Conservation (phyloP, 1,140 invertebrate genomes). For the Bombus sibiricus region DNA sequence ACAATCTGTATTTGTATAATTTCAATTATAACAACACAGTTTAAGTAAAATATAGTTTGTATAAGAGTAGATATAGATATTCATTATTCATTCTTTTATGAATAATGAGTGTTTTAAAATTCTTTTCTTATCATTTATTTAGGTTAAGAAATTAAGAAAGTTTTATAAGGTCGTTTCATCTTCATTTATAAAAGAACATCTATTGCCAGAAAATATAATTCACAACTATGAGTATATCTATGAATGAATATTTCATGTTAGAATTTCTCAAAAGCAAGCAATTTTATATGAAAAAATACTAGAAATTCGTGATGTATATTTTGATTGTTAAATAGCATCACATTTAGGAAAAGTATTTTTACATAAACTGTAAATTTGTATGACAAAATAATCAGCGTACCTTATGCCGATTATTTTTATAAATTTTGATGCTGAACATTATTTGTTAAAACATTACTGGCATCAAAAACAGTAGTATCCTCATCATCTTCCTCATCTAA, state of each 20-base stretch:
- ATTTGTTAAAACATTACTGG: conserved; percentile 70
- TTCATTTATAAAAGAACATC: conserved; percentile 54
- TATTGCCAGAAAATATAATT: conserved; percentile 55
- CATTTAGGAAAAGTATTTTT: conserved; percentile 8
- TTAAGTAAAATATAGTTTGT: conserved; percentile 68
- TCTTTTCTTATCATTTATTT: conserved; percentile 53
- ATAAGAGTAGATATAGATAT: conserved; percentile 56
- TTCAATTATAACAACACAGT: conserved; percentile 71
- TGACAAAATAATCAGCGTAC: conserved; percentile 11
- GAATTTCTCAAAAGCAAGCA: conserved; percentile 53
- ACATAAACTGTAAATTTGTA: conserved; percentile 3
- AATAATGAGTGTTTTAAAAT: conserved; percentile 43
- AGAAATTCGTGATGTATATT: not conserved
- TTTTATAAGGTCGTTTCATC: conserved; percentile 42
- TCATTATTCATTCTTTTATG: conserved; percentile 45
- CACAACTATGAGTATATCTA: conserved; percentile 32
- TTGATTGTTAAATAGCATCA: conserved; percentile 8
- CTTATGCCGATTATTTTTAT: conserved; percentile 41
- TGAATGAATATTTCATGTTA: conserved; percentile 47
- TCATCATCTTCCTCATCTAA: conserved; percentile 85
- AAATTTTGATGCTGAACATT: conserved; percentile 65
- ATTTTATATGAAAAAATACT: conserved; percentile 37
- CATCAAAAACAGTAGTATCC: conserved; percentile 84
- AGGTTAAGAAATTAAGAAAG: conserved; percentile 48
- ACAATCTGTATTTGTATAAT: conserved; percentile 69